Conservation (phyloP, 2,113 vertebrate genomes). For the Gorsachius goisagi region DNA sequence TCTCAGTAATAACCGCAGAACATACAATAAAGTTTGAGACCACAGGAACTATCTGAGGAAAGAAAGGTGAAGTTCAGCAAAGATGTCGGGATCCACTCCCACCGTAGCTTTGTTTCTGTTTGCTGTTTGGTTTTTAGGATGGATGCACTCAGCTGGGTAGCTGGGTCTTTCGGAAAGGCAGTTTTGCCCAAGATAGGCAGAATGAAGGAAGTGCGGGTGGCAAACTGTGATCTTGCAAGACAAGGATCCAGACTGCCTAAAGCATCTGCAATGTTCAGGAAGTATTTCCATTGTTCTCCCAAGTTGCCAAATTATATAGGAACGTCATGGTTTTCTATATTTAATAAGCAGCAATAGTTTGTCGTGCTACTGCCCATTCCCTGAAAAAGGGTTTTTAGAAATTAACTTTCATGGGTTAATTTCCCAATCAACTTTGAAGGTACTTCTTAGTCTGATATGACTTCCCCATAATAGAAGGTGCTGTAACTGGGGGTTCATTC, state of each 20-base stretch:
- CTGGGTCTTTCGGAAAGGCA: not conserved
- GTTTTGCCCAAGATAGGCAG: not conserved
- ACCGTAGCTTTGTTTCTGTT: not conserved
- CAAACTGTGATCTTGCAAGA: not conserved
- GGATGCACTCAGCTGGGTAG: accelerated
- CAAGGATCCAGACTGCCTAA: not conserved
- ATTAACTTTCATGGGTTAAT: not conserved
- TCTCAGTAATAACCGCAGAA: not conserved
- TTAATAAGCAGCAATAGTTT: not conserved
- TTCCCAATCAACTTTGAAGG: not conserved
- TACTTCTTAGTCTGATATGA: not conserved
- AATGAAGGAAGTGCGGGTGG: not conserved
- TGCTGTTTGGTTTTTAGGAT: not conserved
- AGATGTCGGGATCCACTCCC: not conserved
- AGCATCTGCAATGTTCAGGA: not conserved
- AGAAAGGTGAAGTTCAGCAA: not conserved
- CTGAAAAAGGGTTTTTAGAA: not conserved
- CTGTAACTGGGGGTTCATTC: not conserved
- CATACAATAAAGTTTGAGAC: not conserved
- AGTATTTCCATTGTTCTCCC: not conserved
- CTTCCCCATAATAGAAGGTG: not conserved
- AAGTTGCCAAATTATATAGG: not conserved
- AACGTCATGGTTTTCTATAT: not conserved
- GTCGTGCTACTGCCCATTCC: not conserved
- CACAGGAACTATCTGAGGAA: not conserved